Conservation (phyloP, 2,888 invertebrate species). For the Luperina nickerlii region DNA sequence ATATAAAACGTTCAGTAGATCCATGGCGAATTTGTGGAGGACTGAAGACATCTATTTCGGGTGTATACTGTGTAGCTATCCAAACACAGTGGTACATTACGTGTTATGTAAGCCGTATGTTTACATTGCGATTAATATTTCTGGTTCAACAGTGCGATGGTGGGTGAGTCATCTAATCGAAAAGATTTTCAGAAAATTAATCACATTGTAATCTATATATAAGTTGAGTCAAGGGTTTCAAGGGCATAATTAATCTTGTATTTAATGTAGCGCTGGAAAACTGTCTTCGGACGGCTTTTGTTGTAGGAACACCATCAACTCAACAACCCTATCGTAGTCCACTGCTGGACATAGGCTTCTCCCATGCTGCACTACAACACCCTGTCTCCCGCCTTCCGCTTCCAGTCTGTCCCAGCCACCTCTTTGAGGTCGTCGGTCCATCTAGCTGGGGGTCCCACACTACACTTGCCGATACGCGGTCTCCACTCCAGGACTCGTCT, state of each 20-base stretch:
- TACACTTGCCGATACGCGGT: no score
- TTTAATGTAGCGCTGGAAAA: constrained; percentile 9
- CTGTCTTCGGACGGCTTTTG: constrained; percentile 11
- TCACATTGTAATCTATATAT: constrained; percentile 58
- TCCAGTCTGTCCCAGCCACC: background rate
- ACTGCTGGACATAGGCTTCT: background rate
- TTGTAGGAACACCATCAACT: background rate
- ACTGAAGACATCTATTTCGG: constrained; percentile 65
- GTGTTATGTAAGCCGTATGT: constrained; percentile 58
- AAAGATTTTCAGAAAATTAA: constrained; percentile 47
- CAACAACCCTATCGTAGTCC: background rate
- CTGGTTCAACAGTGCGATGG: constrained; percentile 52
- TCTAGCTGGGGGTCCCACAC: background rate
- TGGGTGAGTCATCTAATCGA: constrained; percentile 63
- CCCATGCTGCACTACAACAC: background rate
- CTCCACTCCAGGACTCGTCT: no score
- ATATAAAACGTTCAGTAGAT: constrained; percentile 71
- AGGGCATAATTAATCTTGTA: constrained; percentile 16
- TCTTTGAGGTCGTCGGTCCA: background rate
- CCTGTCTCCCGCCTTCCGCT: background rate
- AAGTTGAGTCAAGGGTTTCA: constrained; percentile 34
- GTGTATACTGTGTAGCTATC: constrained; percentile 38
- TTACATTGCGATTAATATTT: constrained; percentile 60
- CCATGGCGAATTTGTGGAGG: constrained; percentile 69
- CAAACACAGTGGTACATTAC: constrained; percentile 54